Evolutionary conservation across 2,888 invertebrate genomes (phyloP).

Genomic region (Drosophila anceps): DNA sequence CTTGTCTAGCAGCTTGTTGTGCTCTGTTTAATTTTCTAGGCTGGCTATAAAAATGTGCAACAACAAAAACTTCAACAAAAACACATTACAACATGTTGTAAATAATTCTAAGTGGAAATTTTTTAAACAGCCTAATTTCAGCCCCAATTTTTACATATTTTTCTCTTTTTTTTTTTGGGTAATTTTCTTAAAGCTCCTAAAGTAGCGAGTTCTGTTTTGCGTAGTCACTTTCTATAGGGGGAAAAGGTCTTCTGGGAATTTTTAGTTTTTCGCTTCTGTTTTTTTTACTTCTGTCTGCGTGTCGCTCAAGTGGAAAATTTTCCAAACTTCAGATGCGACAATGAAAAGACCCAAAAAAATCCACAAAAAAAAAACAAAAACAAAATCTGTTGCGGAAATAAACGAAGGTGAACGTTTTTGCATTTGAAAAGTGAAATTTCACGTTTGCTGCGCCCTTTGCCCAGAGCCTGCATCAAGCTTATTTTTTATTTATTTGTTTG

Average conservation of each 20-base stretch:
- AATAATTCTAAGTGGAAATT: conserved; percentile 74
- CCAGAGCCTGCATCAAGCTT: conserved; percentile 27
- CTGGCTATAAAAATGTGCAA: conserved; percentile 34
- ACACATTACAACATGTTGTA: conserved; percentile 70
- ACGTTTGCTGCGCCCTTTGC: conserved; percentile 48
- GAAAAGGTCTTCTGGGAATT: conserved; percentile 44
- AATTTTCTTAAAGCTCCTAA: conserved; percentile 58
- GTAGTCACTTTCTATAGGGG: conserved; percentile 62
- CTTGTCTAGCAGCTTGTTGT: conserved; percentile 67
- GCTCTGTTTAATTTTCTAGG: conserved; percentile 81
- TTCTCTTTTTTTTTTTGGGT: conserved; percentile 24
- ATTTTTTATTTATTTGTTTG: conserved; percentile 58
- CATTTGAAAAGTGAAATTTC: conserved; percentile 80
- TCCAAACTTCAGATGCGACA: conserved; percentile 58
- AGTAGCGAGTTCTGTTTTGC: conserved; percentile 58
- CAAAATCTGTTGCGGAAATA: conserved; percentile 74
- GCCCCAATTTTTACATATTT: conserved; percentile 15
- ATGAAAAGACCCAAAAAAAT: conserved; percentile 44
- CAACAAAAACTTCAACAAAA: conserved; percentile 21
- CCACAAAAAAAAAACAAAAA: background rate
- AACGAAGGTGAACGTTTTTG: conserved; percentile 79
- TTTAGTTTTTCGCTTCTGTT: conserved; percentile 7
- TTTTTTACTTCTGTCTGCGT: conserved; percentile 27
- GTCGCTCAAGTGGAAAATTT: conserved; percentile 67
- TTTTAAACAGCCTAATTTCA: conserved; percentile 39